Conservation (phyloP, 2,888 invertebrate genomes). For the Leptarthrus brevirostris region DNA sequence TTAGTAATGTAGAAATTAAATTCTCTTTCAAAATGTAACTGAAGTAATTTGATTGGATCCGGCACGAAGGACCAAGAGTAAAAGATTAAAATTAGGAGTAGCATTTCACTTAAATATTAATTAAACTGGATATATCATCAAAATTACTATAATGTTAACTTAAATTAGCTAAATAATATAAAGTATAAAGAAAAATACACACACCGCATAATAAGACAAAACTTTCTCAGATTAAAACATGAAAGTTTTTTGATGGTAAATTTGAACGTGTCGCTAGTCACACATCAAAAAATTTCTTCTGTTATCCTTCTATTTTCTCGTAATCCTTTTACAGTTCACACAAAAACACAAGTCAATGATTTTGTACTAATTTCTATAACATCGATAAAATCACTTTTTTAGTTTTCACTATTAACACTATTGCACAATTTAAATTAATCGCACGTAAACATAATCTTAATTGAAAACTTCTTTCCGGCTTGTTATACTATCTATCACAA, state of each 20-base stretch:
- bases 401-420: background rate
- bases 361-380: background rate
- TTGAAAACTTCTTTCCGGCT: no score
- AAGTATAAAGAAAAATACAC: conserved; percentile 41
- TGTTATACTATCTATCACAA: background rate
- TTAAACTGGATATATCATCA: no score
- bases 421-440: no score
- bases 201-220: conserved; percentile 49
- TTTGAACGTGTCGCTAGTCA: background rate
- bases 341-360: background rate
- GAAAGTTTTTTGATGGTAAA: background rate
- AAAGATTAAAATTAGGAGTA: no score
- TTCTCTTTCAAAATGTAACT: no score
- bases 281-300: background rate
- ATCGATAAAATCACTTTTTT: background rate
- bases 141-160: no score
- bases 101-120: no score
- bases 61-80: no score
- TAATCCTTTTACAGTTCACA: background rate
- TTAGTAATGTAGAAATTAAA: no score
- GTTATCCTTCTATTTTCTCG: background rate
- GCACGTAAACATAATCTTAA: no score
- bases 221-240: conserved; percentile 7
- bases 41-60: no score
- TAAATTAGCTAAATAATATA: conserved; percentile 8